Conservation (phyloP, 2,888 invertebrate species). For the Eupithecia exiguata region DNA sequence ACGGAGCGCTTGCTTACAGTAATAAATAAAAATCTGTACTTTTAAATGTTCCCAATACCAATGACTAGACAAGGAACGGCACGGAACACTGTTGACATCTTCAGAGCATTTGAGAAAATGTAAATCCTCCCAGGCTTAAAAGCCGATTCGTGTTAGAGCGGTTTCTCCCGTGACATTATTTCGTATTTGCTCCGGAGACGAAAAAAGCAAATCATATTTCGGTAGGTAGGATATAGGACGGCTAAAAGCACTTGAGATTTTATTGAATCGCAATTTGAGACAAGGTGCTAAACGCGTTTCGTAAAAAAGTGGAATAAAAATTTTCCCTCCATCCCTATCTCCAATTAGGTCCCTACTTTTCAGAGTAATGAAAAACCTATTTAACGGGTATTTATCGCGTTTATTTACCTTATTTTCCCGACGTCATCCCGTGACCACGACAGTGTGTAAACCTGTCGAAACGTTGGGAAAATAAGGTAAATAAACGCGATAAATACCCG, state of each 20-base stretch:
- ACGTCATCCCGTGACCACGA: no score
- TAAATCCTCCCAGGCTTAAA: slow-evolving; percentile 66
- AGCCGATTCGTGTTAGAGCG: slow-evolving; percentile 70
- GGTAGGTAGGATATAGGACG: slow-evolving; percentile 42
- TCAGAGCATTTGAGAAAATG: slow-evolving; percentile 58
- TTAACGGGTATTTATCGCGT: no score
- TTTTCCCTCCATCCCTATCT: slow-evolving; percentile 22
- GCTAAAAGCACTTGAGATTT: slow-evolving; percentile 57
- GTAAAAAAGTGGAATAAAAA: slow-evolving; percentile 54
- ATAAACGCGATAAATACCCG: no score
- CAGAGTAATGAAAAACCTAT: slow-evolving; percentile 1
- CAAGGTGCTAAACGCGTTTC: slow-evolving; percentile 56
- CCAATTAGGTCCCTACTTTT: background rate
- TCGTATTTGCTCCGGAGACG: slow-evolving; percentile 60
- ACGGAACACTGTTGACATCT: slow-evolving; percentile 50
- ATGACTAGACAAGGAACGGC: slow-evolving; percentile 50
- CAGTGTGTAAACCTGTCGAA: no score
- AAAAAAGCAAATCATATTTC: slow-evolving; percentile 68
- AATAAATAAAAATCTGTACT: slow-evolving; percentile 1
- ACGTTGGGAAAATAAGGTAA: no score
- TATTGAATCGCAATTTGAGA: slow-evolving; percentile 61
- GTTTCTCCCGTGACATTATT: slow-evolving; percentile 61
- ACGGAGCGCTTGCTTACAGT: background rate
- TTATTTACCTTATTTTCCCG: no score
- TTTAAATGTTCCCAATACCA: slow-evolving; percentile 42